Conservation (phyloP, 53 echinoderm and acorn worm species). For the Astropecten irregularis region DNA sequence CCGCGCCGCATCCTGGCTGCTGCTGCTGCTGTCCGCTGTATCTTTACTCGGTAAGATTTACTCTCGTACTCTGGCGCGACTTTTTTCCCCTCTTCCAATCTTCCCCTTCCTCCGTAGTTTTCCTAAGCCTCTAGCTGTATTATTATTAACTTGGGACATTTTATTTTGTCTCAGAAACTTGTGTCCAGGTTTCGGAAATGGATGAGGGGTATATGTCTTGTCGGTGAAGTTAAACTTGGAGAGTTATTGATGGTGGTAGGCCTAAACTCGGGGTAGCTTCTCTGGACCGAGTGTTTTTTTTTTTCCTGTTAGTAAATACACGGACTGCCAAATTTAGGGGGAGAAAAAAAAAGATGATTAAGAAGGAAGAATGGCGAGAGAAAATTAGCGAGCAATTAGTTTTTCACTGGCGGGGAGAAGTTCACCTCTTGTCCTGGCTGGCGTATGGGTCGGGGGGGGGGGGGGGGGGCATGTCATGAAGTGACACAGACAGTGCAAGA, state of each 20-base stretch:
- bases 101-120: background rate
- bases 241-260: conserved; percentile 56
- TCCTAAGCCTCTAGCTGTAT: background rate
- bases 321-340: no score
- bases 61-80: background rate
- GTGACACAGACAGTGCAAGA: background rate
- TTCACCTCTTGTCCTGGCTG: no score
- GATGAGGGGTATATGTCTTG: conserved; percentile 50
- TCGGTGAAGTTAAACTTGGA: conserved; percentile 43
- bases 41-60: no score
- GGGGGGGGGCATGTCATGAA: background rate
- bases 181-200: conserved; percentile 27
- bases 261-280: conserved; percentile 3
- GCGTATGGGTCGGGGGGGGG: background rate
- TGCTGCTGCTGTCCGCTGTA: no score
- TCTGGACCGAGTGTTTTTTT: no score
- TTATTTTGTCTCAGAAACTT: background rate
- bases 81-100: conserved; percentile 6
- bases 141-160: conserved; percentile 29
- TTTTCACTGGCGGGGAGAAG: background rate
- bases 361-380: conserved; percentile 6
- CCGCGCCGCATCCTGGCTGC: no score
- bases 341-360: conserved; percentile 12
- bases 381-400: conserved; percentile 31
- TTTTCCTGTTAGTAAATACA: no score